Conservation (phyloP, 2,113 vertebrate species). For the Casuarius casuarius region DNA sequence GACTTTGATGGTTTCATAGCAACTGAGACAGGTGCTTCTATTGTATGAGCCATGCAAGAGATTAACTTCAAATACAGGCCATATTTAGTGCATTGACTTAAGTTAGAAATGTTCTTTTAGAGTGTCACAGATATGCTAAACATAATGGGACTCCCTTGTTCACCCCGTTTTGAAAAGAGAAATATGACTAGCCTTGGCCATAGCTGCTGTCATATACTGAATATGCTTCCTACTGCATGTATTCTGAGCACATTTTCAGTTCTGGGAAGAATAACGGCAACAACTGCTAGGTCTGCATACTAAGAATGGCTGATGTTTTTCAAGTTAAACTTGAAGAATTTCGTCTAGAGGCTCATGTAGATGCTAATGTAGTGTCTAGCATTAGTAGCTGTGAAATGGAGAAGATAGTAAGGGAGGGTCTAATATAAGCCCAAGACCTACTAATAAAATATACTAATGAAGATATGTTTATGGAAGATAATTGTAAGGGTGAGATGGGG, state of each 20-base stretch:
- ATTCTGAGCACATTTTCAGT: constrained; percentile 55
- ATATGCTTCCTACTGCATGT: not conserved
- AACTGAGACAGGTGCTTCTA: constrained; percentile 24
- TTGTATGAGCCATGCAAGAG: constrained; percentile 37
- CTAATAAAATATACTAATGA: not conserved
- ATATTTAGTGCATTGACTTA: constrained; percentile 3
- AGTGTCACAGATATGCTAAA: not conserved
- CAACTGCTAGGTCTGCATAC: constrained; percentile 31
- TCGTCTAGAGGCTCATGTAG: not conserved
- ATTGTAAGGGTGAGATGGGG: no score
- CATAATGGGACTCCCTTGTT: not conserved
- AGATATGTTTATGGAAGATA: not conserved
- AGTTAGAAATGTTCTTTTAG: not conserved
- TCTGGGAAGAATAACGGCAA: constrained; percentile 20
- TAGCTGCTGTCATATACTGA: not conserved
- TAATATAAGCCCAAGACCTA: not conserved
- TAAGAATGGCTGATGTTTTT: constrained; percentile 22
- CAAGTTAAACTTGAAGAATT: not conserved
- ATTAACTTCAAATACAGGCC: constrained; percentile 58
- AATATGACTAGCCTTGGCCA: not conserved
- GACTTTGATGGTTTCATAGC: constrained; percentile 10
- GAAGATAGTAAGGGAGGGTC: not conserved
- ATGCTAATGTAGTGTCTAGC: not conserved
- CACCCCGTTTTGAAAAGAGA: not conserved
- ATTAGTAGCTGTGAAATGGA: not conserved